Evolutionary conservation across 2,113 vertebrate species (phyloP).

Genomic region (Picathartes gymnocephalus): DNA sequence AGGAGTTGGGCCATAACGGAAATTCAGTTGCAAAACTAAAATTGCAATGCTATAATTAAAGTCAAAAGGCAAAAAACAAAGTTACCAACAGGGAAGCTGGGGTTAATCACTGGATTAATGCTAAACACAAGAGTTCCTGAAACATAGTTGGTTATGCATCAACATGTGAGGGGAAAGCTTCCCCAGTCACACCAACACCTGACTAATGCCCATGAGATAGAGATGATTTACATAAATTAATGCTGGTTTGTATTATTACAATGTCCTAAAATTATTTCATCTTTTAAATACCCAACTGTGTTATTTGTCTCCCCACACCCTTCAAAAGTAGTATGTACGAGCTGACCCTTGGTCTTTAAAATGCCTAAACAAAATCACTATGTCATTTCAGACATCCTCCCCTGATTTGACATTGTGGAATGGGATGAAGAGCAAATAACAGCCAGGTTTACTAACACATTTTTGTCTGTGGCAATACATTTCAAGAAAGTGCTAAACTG

Average conservation of each 20-base stretch:
- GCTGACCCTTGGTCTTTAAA: not conserved
- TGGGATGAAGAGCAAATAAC: not conserved
- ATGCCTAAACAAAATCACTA: not conserved
- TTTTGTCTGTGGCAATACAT: not conserved
- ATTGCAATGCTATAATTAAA: not conserved
- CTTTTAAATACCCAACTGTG: not conserved
- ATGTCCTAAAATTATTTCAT: not conserved
- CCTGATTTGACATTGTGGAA: not conserved
- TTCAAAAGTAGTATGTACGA: not conserved
- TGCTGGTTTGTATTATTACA: not conserved
- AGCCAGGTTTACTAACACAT: not conserved
- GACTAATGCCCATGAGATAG: not conserved
- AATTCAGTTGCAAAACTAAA: not conserved
- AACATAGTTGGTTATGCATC: not conserved
- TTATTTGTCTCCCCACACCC: not conserved
- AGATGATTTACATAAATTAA: not conserved
- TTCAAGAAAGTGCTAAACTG: not conserved
- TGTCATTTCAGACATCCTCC: not conserved
- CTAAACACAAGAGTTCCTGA: not conserved
- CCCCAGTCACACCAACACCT: not conserved
- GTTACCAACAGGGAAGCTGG: not conserved
- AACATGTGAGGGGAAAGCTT: not conserved
- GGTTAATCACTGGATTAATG: not conserved
- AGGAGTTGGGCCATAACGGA: not conserved
- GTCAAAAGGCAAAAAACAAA: not conserved